Conservation (phyloP, 2,113 vertebrate genomes). For the Spheniscus mendiculus region DNA sequence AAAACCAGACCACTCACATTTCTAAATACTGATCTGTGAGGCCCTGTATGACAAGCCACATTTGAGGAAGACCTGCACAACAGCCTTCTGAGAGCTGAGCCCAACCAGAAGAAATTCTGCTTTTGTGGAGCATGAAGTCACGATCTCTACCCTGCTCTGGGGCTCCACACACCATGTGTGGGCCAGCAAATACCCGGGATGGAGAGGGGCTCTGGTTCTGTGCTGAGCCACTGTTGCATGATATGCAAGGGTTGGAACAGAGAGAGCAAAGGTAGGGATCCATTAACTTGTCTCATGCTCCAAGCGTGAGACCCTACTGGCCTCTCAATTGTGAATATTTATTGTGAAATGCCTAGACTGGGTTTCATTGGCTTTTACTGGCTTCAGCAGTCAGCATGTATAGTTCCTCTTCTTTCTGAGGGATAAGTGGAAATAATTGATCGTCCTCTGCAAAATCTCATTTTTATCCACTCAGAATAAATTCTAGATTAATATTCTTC, state of each 20-base stretch:
- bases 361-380: background rate
- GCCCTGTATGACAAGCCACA: background rate
- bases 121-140: background rate
- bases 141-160: background rate
- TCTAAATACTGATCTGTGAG: background rate
- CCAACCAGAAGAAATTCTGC: background rate
- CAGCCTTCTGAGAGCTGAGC: background rate
- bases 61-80: background rate
- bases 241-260: background rate
- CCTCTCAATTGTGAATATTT: background rate
- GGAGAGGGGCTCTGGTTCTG: background rate
- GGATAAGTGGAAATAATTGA: background rate
- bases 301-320: background rate
- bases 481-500: background rate
- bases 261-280: background rate
- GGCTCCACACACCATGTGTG: accelerated
- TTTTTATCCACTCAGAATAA: background rate
- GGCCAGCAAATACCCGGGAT: background rate
- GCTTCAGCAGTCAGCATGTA: background rate
- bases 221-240: background rate
- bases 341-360: background rate
- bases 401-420: background rate
- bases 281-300: background rate
- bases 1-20: background rate
- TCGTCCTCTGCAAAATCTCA: background rate